Percentiles rank a stretch among this genome's conserved stretches.
These are phyloP conservation scores for Terebella lapidaria DNA, from an alignment of 2,888 invertebrate genomes.

Conservation along the genomic window DNA sequence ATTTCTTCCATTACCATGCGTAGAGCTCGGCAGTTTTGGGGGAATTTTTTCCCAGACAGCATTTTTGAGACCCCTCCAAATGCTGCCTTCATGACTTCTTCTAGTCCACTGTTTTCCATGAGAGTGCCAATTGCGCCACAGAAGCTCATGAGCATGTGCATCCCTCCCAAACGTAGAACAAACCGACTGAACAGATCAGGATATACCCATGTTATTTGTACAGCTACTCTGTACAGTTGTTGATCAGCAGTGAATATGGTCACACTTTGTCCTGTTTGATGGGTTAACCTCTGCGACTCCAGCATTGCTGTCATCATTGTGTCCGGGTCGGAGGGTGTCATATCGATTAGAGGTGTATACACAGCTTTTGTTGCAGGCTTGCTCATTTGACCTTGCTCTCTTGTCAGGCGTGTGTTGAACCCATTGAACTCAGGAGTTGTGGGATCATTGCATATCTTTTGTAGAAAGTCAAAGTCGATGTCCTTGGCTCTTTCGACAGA, in stretches of 20 bases:
- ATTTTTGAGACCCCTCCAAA: slow-evolving; percentile 27
- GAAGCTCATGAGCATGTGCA: slow-evolving; percentile 30
- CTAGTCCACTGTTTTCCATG: slow-evolving; percentile 29
- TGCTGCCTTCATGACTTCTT: slow-evolving; percentile 20
- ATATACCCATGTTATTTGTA: slow-evolving; percentile 25
- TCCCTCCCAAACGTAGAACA: slow-evolving; percentile 24
- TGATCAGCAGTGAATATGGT: slow-evolving; percentile 23
- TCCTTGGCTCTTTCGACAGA: not conserved
- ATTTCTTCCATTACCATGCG: slow-evolving; percentile 22
- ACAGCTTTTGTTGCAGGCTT: slow-evolving; percentile 15
- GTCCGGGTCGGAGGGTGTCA: slow-evolving; percentile 19
- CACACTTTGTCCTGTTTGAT: slow-evolving; percentile 11
- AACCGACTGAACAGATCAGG: slow-evolving; percentile 18
- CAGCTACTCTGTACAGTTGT: slow-evolving; percentile 17
- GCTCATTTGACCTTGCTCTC: slow-evolving; percentile 13
- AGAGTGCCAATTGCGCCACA: slow-evolving; percentile 29
- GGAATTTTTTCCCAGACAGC: slow-evolving; percentile 29
- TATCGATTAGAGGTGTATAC: slow-evolving; percentile 21
- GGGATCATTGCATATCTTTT: not conserved
- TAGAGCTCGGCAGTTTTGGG: slow-evolving; percentile 25
- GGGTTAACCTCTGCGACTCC: slow-evolving; percentile 13
- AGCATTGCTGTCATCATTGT: slow-evolving; percentile 20
- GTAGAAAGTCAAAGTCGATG: slow-evolving; percentile 14
- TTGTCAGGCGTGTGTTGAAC: slow-evolving; percentile 17
- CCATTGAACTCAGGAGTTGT: slow-evolving; percentile 17